Evolutionary conservation across 2,113 vertebrate genomes (phyloP).

Genomic region (Chlorodrepanis virens): DNA sequence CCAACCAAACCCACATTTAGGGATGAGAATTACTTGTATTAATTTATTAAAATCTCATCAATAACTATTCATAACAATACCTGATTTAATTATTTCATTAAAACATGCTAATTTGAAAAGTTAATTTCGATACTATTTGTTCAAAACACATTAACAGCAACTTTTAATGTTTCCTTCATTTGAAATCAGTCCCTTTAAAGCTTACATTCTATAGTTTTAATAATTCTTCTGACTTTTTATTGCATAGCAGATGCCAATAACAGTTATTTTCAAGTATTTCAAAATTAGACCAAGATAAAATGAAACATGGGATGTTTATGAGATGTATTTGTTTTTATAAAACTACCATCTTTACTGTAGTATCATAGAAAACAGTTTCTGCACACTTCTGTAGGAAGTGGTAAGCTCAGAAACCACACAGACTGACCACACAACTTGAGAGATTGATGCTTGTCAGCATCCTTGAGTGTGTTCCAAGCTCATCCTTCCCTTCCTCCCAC

Average conservation of each 20-base stretch:
- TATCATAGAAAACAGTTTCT: background rate
- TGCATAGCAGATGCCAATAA: background rate
- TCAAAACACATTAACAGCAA: background rate
- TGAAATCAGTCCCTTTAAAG: background rate
- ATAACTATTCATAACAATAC: background rate
- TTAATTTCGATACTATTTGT: background rate
- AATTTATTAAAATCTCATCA: background rate
- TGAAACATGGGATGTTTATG: background rate
- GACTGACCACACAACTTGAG: background rate
- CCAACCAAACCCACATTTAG: background rate
- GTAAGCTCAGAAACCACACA: background rate
- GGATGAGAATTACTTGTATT: background rate
- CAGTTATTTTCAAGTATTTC: background rate
- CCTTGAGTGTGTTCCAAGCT: fast-evolving
- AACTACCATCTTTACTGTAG: background rate
- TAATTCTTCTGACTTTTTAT: background rate
- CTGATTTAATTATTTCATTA: background rate
- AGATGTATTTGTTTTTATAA: background rate
- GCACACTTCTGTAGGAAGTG: conserved; percentile 5
- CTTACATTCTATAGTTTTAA: background rate
- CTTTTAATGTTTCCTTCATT: background rate
- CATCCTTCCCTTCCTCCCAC: background rate
- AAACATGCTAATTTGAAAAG: background rate
- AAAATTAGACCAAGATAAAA: background rate
- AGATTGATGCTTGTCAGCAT: background rate